Base-by-base conservation (phyloP, 2,888 invertebrate genomes). In the Harpagoxenus sublaevis region DNA sequence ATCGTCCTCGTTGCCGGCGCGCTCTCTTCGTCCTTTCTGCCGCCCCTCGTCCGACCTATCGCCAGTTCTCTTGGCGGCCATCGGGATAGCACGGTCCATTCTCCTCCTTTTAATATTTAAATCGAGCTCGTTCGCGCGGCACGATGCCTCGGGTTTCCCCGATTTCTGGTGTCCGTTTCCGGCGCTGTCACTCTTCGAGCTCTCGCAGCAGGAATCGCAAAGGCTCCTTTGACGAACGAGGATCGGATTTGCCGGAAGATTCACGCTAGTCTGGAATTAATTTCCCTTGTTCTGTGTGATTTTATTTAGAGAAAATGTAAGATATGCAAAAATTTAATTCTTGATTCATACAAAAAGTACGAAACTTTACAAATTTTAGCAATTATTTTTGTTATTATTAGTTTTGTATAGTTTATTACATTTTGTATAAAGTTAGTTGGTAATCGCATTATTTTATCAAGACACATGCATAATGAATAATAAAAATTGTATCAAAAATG, bases 101-200 rank as follows among this genome's bases (percentile, higher is more conserved):
- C 45, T 77, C 31, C 51, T 71, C 53, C 85, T 68, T 85, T 86
- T 85, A 86, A 86, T 86, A 86, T 86, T 86, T 85, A 86, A 86
- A 86, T 86, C 85, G 74, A 68, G 83, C 78, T 85, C 83, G 85
- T 86, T 86, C 78, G 28, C 84, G 78, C 85, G 63, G 73, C 57
- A 63, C 85, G 83, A 82, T 78, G 55, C 78, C 74, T 82, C 73
- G 39, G 53, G 42, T 81, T 79, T 68, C 62, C 62, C 71, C 23
- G 79, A 57, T 60, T 31, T 78, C 78, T 68, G 77, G 68, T 78
- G 71, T 79, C 70, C 70, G 70, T 48, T 48, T 70, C 55, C 35
- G 60, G 55, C 45, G 35, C 28, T 15, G 60, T 48, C 68, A 68
- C 68, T 23, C 45, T 9, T 60, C 48, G 57, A 71, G 35, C 42